A percentile compares a stretch with the other conserved stretches of the same genome.
Conservation (phyloP, 2,888 invertebrate species). For the Leptothorax acervorum region DNA sequence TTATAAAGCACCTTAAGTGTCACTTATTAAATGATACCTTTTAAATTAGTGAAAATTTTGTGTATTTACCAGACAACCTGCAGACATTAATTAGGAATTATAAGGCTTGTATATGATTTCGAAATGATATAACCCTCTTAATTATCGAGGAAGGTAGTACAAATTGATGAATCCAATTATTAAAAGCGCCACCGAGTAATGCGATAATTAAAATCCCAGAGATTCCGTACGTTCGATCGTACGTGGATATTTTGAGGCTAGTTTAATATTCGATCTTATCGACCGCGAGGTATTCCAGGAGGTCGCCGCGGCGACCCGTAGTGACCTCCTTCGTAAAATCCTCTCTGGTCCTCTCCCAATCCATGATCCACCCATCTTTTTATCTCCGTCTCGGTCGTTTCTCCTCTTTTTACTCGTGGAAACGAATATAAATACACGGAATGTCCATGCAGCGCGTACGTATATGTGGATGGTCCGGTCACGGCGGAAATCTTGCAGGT, state of each 20-base stretch:
- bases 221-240: background rate
- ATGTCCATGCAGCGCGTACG: conserved; percentile 30
- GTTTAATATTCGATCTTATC: conserved; percentile 38
- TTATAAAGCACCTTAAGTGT: background rate
- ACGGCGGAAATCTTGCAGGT: background rate
- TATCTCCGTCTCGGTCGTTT: background rate
- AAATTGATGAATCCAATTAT: conserved; percentile 30
- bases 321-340: conserved; percentile 63
- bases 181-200: background rate
- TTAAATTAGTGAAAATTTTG: background rate
- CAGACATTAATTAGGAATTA: conserved; percentile 4
- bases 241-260: conserved; percentile 27
- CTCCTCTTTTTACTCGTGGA: conserved; percentile 22
- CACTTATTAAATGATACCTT: conserved; percentile 18
- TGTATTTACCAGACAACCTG: background rate
- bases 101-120: background rate
- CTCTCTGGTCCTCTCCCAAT: background rate
- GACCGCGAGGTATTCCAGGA: background rate
- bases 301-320: conserved; percentile 43
- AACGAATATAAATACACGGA: conserved; percentile 67
- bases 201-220: background rate
- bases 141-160: background rate
- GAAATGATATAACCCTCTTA: background rate
- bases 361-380: background rate
- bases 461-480: conserved; percentile 43